Percentiles rank a stretch among this genome's conserved stretches.
phyloP scores from a whole-genome alignment of 37 sponge, comb jelly and placozoan species.

The Agelas oroides region DNA sequence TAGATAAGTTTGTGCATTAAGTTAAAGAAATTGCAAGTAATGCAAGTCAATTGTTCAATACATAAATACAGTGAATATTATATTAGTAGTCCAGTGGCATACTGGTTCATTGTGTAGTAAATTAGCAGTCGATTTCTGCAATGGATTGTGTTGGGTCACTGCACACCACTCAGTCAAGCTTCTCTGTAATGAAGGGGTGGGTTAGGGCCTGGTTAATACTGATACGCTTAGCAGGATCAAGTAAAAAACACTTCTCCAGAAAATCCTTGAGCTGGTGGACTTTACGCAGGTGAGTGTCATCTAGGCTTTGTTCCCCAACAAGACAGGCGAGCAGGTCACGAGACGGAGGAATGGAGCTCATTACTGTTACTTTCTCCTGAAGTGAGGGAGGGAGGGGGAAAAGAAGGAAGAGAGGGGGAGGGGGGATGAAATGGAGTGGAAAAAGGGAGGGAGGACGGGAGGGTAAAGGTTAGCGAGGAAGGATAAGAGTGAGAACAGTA shows the following conservation, averaged over 20 bases:
- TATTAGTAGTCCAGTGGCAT: too few relatives aligned
- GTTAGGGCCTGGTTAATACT: slow-evolving; percentile 89
- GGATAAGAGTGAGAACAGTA: too few relatives aligned
- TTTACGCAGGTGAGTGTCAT: slow-evolving; percentile 84
- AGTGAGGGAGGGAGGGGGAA: neutral
- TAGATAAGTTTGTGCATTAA: too few relatives aligned
- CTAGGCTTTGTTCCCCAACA: slow-evolving; percentile 81
- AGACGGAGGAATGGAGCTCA: slow-evolving; percentile 70
- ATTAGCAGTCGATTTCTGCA: too few relatives aligned
- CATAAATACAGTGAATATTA: too few relatives aligned
- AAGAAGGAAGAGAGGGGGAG: neutral
- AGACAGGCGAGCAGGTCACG: slow-evolving; percentile 81
- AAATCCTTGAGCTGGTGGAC: slow-evolving; percentile 93
- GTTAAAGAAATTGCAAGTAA: too few relatives aligned
- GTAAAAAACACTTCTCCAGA: slow-evolving; percentile 82
- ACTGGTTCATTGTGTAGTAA: too few relatives aligned
- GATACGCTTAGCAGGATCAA: slow-evolving; percentile 93
- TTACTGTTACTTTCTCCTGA: slow-evolving; percentile 92
- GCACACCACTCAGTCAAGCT: slow-evolving; percentile 57
- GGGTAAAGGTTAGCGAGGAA: neutral
- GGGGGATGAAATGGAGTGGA: neutral
- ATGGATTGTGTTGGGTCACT: too few relatives aligned
- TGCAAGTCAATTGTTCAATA: too few relatives aligned
- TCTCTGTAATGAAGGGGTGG: slow-evolving; percentile 95
- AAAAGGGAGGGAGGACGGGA: neutral